Base-by-base conservation (phyloP, 2,113 vertebrate species). In the Arvicanthis niloticus region DNA sequence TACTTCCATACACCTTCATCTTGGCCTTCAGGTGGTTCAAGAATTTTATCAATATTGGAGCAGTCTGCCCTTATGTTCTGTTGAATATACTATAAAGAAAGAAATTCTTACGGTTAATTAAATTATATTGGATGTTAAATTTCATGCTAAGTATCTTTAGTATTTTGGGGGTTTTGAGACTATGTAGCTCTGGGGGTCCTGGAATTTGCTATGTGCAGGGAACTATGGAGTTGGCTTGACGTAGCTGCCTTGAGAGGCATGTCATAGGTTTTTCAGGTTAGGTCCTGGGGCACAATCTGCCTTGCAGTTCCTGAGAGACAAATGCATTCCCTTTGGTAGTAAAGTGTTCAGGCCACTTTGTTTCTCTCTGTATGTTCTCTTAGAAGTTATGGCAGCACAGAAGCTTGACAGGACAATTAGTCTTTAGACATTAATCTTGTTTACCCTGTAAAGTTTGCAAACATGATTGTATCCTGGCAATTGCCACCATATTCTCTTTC, bases 1-100 rank as follows among this genome's bases (percentile, higher is more conserved):
- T 99, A 99, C 73, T 99, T 99, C 99, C 99, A 99, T 6, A 99
- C 99, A 0, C 99, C 99, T 98, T 99, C 99, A 97, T 99, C 99
- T 98, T 99, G 99, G 87, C 99, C 99, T 98, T 99, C 99, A 0
- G 99, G 99, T 96, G 99, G 99, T 96, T 99, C 99, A 97, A 99
- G 99, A 98, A 99, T 99, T 98, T 99, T 99, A 98, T 99, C 99
- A 90, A 99, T 99, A 98, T 99, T 99, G 95, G 99, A 99, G 97
- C 99, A 99, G 97, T 99, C 99, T 51, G 99, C 99, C 96, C 99
- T 99, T 96, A 99, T 99, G 95, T 99, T 99, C 98, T 99, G 99
- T 94, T 99, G 99, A 94, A 99, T 99, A 97, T 99, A 99, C 99
- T 99, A 98, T 76, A 88, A 77, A 95, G 3, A 48, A 90, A 97